Base-by-base conservation (phyloP, 2,888 invertebrate genomes). In the Temnothorax ravouxi region DNA sequence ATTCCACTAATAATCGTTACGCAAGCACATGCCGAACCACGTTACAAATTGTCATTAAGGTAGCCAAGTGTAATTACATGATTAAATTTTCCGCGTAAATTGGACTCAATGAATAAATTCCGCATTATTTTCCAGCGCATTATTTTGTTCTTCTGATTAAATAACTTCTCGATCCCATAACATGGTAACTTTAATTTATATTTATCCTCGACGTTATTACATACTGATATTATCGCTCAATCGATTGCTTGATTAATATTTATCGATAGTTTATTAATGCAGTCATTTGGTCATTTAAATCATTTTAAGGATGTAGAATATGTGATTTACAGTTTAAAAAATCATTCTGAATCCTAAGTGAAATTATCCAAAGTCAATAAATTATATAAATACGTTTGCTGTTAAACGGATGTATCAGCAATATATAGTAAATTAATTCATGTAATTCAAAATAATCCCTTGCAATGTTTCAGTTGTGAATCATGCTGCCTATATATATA, bases 1-100 rank as follows among this genome's bases (percentile, higher is more conserved):
- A 71, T 80, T 61, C 59, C 72, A 71, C 79, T 72, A 72, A 80
- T 80, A 80, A 80, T 72, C 72, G 59, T 80, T 80, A 50, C 59
- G 59, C 79, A 72, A 80, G 44, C 72, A 80, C 72, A 72, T 72
- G 79, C 44, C 67, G 67, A 52, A 77, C 67, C 56, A 44, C 34
- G 56, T 69, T 80, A 80, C 59, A 59, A 80, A 61, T 80, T 80
- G 59, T 59, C 59, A 72, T 72, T 72, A 61, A 72, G 72, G 59
- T 72, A 61, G 59, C 47, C 59, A 72, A 71, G 38, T 50, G 72
- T 71, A 80, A 80, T 72, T 72, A 61, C 47, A 50, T 54, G 72
- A 80, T 80, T 72, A 80, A 76, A 80, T 80, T 72, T 72, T 59
- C 59, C 59, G 18, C 21, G 56, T 25, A 80, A 80, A 80, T 80